Evolutionary conservation across 2,888 invertebrate species (phyloP), one percentile per base, ranked within the genome.

Genomic region (Euphydryas editha): DNA sequence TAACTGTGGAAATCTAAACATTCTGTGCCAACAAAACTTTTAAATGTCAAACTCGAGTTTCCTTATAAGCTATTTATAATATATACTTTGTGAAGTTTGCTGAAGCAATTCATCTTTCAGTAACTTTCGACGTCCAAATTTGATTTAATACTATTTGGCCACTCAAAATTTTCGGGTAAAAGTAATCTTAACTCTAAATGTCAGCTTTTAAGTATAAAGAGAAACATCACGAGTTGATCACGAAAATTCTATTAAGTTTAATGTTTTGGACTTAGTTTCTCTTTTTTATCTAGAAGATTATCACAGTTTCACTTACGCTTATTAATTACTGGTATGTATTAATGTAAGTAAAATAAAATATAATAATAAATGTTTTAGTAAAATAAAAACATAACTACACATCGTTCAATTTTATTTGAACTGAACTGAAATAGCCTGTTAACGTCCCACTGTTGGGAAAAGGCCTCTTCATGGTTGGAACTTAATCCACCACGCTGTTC

Each of bases 111-210:
- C 44, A 47, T 60, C 46, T 44, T 47, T 60, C 60, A 60, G 30
- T n/a, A 47, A 56, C 44, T 65, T 65, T 17, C 37, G 55, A 60
- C 56, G 56, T 60, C 60, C 56, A 37, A 65, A 60, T 55, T 54
- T 56, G 60, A 60, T 60, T 60, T 56, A 55, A 59, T 51, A 49
- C 49, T 57, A 63, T 63, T 63, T 49, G 58, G 57, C 49, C 63
- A 51, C 49, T 63, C 58, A 49, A 42, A 21, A 58, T 49, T 58
- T 63, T 57, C 39, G 18, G 47, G 39, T 49, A 37, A 58, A 63
- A 63, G 49, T 58, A 57, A 58, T 63, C 56, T 47, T 58, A 47
- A 63, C 49, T 47, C 30, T 8, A 54, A 55, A 58, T 63, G 49
- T 63, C 39, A 39, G 57, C 24, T 24, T 51, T n/a, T 51, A 24